Evolutionary conservation across 92 coral and sea anemone genomes (phyloP), one percentile per base, ranked within the genome.

Genomic region (Pocillopora grandis): DNA sequence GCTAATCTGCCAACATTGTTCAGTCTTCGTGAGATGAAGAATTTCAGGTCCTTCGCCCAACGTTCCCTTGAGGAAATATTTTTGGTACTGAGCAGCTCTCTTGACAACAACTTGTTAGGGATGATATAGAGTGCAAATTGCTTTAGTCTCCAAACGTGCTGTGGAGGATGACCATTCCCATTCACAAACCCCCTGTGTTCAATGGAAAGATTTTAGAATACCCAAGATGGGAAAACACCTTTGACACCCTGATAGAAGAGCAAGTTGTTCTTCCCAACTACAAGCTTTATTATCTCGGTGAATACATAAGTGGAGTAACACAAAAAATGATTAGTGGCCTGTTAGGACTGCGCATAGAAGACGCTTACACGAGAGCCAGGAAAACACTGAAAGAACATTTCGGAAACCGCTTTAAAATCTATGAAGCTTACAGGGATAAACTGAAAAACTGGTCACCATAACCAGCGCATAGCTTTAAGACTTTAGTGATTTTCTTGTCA

Each of bases 311-410:
- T 23, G 73, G 76, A 66, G 42, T 65, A 6, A 83, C 86, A 2
- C 76, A 75, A 62, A 89, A 66, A 67, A 62, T 58, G 77, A 84
- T 84, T 71, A 79, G 75, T 37, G 86, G 88, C 16, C 75, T 89
- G 57, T 77, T 93, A 31, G 91, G 97, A 10, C 81, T 93, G 10
- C 65, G 86, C 12, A 79, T 85, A 7, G 91, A 91, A 57, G 95
- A 92, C 76, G 97, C 94, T 35, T 90, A 90, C 78, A 21, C 49
- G 76, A 79, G 92, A 76, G 96, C 93, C 10, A 82, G 89, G 58
- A 92, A 90, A 58, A 71, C 79, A 10, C 70, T 92, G n/a, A 87
- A 87, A 59, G 93, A 90, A 56, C 90, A 90, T 55, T 92, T 78
- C 58, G 92, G 95, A 63, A 86, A 92, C 36, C 89, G 93, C 15